phyloP scores from a whole-genome alignment of 2,113 vertebrate genomes.

The Mus spicilegus region DNA sequence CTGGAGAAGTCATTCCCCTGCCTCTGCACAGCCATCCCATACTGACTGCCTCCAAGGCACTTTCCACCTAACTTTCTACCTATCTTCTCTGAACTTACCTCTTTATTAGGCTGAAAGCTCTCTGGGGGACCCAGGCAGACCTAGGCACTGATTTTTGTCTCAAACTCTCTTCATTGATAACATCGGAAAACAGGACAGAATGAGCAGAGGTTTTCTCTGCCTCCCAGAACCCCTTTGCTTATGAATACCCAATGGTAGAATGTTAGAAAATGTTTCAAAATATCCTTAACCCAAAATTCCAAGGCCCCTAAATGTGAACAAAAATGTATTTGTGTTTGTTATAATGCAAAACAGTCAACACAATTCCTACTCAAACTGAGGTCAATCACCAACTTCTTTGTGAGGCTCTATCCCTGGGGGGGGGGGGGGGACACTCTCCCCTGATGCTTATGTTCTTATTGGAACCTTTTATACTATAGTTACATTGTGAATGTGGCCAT shows the following conservation, averaged over 20 bases:
- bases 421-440: too few relatives aligned
- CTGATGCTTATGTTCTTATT: neutral
- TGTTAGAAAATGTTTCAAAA: neutral
- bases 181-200: constrained; percentile 19
- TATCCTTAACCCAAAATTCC: constrained; percentile 17
- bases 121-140: neutral
- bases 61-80: neutral
- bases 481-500: neutral
- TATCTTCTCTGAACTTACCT: neutral
- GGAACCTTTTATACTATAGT: neutral
- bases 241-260: neutral
- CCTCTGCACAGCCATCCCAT: neutral
- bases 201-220: neutral
- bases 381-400: neutral
- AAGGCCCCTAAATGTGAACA: neutral
- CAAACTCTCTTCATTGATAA: constrained; percentile 35
- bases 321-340: neutral
- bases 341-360: neutral
- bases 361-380: neutral
- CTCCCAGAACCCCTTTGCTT: neutral
- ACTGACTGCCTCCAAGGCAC: neutral
- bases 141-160: constrained; percentile 41
- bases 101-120: neutral
- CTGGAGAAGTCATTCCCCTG: neutral
- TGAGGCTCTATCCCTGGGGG: neutral